These are phyloP conservation scores for Caenorhabditis sp. DNA, from an alignment of 2,888 invertebrate genomes.

Conservation along the genomic window DNA sequence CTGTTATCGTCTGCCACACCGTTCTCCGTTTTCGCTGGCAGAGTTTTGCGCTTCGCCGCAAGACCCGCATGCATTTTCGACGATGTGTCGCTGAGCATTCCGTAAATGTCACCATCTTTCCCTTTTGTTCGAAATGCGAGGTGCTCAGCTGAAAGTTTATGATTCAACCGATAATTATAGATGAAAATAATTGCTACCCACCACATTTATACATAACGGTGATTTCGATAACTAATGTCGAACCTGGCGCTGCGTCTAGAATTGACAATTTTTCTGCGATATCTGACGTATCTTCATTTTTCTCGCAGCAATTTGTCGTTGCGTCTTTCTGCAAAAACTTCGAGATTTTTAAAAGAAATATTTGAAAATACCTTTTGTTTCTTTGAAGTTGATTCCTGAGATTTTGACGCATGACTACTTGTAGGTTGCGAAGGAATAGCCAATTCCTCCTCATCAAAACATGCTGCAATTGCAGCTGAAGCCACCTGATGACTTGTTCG, in stretches of 20 bases:
- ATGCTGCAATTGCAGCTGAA: slow-evolving; percentile 19
- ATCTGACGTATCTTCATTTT: slow-evolving; percentile 17
- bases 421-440: not conserved
- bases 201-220: slow-evolving; percentile 20
- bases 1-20: slow-evolving; percentile 16
- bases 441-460: slow-evolving; percentile 32
- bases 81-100: slow-evolving; percentile 20
- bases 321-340: slow-evolving; percentile 24
- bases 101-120: slow-evolving; percentile 24
- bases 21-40: slow-evolving; percentile 9
- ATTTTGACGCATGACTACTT: not conserved
- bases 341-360: no score
- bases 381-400: not conserved
- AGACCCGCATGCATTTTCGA: slow-evolving; percentile 5
- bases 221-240: slow-evolving; percentile 11
- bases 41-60: slow-evolving; percentile 7
- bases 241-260: slow-evolving; percentile 23
- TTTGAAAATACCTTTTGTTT: no score
- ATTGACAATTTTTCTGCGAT: slow-evolving; percentile 7
- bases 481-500: slow-evolving; percentile 34
- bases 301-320: slow-evolving; percentile 9
- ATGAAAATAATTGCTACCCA: not conserved
- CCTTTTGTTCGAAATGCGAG: slow-evolving; percentile 13
- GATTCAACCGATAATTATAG: not conserved
- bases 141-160: slow-evolving; percentile 1